phyloP scores from a whole-genome alignment of 30 jellyfish, hydroid and myxozoan species.

The Aurelia sp. region DNA sequence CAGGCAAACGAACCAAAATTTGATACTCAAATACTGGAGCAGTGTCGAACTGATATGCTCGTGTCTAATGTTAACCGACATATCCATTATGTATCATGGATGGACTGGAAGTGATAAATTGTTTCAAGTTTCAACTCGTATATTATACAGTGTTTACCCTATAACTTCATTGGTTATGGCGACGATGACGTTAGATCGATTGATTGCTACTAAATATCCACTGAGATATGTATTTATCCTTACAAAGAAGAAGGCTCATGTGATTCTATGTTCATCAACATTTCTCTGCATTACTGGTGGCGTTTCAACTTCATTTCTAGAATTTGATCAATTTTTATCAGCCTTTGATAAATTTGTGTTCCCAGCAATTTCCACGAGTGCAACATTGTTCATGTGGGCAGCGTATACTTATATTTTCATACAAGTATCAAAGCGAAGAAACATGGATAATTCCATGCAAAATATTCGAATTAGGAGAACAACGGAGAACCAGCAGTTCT shows the following conservation, averaged over 20 bases:
- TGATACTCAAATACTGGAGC: neutral
- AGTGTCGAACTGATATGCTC: neutral
- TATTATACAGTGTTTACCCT: neutral
- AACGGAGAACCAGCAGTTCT: neutral
- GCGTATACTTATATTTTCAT: neutral
- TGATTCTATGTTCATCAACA: neutral
- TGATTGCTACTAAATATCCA: neutral
- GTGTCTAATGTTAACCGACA: neutral
- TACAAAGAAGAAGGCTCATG: neutral
- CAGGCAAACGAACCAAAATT: neutral
- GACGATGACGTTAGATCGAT: neutral
- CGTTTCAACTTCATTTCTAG: neutral
- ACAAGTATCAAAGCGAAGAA: neutral
- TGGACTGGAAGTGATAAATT: neutral
- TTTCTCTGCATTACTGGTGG: neutral
- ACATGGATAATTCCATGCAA: neutral
- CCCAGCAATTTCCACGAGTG: neutral
- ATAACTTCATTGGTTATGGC: neutral
- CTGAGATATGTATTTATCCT: neutral
- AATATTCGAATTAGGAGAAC: neutral
- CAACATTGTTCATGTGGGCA: neutral
- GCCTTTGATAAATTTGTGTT: neutral
- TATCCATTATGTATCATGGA: neutral
- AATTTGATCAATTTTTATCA: neutral
- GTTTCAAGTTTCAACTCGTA: neutral